A percentile compares a stretch with the other conserved stretches of the same genome.
phyloP scores from a whole-genome alignment of 2,797 vertebrate genomes.

The Lateolabrax maculatus region DNA sequence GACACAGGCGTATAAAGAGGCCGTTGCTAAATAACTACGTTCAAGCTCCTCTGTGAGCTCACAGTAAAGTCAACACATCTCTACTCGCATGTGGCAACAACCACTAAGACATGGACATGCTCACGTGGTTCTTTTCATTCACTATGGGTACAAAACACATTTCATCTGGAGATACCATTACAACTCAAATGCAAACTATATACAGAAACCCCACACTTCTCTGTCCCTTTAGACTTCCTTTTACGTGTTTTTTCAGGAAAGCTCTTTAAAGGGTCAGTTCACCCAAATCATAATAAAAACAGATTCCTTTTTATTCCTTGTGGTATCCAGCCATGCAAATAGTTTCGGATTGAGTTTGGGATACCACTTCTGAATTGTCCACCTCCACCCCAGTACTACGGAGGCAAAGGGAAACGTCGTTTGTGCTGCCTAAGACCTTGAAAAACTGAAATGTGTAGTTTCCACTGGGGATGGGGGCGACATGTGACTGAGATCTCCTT shows the following conservation, averaged over 20 bases:
- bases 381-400: background rate
- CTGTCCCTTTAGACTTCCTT: background rate
- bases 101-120: conserved; percentile 23
- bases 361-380: background rate
- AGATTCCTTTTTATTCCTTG: background rate
- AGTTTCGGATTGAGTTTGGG: conserved; percentile 27
- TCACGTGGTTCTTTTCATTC: conserved; percentile 36
- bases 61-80: conserved; percentile 58
- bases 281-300: conserved; percentile 11
- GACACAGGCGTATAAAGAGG: conserved; percentile 54
- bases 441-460: conserved; percentile 17
- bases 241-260: background rate
- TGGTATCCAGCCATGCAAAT: background rate
- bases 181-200: background rate
- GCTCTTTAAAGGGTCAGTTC: background rate
- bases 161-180: background rate
- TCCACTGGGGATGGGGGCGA: background rate
- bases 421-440: background rate
- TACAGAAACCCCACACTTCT: background rate
- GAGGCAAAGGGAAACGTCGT: background rate
- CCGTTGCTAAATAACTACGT: conserved; percentile 48
- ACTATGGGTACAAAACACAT: conserved; percentile 14
- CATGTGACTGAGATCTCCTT: background rate
- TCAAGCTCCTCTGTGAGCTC: conserved; percentile 52
- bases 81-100: conserved; percentile 53